A percentile compares a stretch with the other conserved stretches of the same genome.
These are phyloP conservation scores for Takifugu ocellatus DNA, from an alignment of 2,797 vertebrate genomes.

Conservation along the genomic window DNA sequence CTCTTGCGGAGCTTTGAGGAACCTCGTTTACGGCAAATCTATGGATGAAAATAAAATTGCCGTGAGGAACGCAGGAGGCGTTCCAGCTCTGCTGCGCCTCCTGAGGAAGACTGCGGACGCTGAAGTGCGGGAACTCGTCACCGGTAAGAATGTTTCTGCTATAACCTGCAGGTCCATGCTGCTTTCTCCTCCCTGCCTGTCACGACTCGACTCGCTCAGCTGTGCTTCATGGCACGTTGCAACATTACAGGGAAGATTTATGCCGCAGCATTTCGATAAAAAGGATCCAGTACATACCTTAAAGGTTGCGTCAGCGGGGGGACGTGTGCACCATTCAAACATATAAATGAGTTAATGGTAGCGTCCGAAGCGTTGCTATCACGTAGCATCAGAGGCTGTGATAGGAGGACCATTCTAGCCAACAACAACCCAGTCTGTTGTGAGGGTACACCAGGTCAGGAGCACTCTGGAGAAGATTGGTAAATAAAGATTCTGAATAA, in stretches of 20 bases:
- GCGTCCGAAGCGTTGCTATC: too few relatives aligned
- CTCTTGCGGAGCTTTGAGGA: conserved; percentile 91
- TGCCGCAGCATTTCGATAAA: too few relatives aligned
- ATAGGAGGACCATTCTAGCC: too few relatives aligned
- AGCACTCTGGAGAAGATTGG: conserved; percentile 16
- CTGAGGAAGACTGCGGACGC: conserved; percentile 91
- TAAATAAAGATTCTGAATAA: conserved; percentile 32
- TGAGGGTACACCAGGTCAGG: conserved; percentile 13
- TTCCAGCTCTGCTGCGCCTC: conserved; percentile 89
- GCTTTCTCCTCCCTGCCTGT: too few relatives aligned
- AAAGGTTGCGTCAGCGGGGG: too few relatives aligned
- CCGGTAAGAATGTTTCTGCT: conserved; percentile 74
- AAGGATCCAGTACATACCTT: too few relatives aligned
- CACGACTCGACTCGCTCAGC: too few relatives aligned
- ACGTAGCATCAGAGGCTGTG: too few relatives aligned
- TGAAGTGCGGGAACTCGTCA: conserved; percentile 93
- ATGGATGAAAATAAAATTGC: conserved; percentile 96
- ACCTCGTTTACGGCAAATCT: conserved; percentile 93
- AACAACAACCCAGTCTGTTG: not conserved
- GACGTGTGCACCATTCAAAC: too few relatives aligned
- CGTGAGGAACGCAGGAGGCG: conserved; percentile 90
- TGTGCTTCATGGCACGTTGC: too few relatives aligned
- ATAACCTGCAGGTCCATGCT: not conserved
- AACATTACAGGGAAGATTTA: too few relatives aligned
- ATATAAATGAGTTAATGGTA: too few relatives aligned